A percentile compares a stretch with the other conserved stretches of the same genome.
phyloP scores from a whole-genome alignment of 2,888 invertebrate species.

The Cheilosia impressa region DNA sequence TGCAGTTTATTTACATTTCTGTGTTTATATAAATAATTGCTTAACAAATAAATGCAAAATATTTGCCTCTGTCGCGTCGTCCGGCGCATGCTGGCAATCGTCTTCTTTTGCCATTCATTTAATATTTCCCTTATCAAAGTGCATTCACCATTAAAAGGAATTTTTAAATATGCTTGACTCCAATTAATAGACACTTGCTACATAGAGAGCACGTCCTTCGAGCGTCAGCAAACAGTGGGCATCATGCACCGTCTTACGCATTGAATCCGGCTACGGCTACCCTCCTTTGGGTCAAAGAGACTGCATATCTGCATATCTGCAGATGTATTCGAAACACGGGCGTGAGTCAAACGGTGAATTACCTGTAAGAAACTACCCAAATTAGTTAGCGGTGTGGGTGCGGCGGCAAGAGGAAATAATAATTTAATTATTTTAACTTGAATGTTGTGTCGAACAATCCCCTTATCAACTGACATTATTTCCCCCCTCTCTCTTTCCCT shows the following conservation, averaged over 20 bases:
- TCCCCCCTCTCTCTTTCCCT: neutral
- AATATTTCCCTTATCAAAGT: conserved; percentile 69
- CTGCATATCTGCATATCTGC: neutral
- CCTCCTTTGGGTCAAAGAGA: neutral
- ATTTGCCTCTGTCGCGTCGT: conserved; percentile 29
- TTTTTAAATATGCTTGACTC: conserved; percentile 69
- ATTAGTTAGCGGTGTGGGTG: conserved; percentile 14
- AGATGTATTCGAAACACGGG: neutral
- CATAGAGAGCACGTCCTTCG: conserved; percentile 17
- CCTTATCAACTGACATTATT: conserved; percentile 54
- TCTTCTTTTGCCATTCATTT: conserved; percentile 46
- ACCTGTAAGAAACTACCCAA: neutral
- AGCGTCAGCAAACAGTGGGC: conserved; percentile 3
- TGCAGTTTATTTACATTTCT: conserved; percentile 40
- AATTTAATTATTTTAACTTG: conserved; percentile 55
- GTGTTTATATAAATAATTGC: conserved; percentile 53
- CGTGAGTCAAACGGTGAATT: neutral
- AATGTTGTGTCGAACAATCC: conserved; percentile 32
- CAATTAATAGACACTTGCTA: conserved; percentile 66
- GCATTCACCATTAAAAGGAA: conserved; percentile 68
- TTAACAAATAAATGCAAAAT: conserved; percentile 65
- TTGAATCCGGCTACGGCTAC: neutral
- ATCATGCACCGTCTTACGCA: conserved; percentile 27
- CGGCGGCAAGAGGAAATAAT: conserved; percentile 8
- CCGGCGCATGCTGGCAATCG: neutral